Conservation (phyloP, 2,113 vertebrate species). For the Uria lomvia region DNA sequence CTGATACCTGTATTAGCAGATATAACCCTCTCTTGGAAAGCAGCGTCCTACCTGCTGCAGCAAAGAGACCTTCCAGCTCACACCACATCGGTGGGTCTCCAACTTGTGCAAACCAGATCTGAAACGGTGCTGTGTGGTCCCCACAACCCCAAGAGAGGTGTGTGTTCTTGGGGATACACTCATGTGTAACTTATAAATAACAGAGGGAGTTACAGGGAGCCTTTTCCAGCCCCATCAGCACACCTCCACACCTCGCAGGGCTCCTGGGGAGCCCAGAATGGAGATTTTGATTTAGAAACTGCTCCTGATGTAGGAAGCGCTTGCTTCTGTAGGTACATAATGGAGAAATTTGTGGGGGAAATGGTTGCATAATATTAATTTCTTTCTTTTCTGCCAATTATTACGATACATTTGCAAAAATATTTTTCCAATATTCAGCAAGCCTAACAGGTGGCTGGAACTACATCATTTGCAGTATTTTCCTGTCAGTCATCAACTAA, state of each 20-base stretch:
- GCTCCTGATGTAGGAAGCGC: not conserved
- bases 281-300: not conserved
- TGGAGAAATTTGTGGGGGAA: not conserved
- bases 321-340: not conserved
- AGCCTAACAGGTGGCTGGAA: slow-evolving; percentile 31
- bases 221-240: not conserved
- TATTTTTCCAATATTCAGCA: not conserved
- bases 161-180: not conserved
- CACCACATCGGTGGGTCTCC: fast-evolving
- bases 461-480: slow-evolving; percentile 30
- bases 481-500: slow-evolving; percentile 49
- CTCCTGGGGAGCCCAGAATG: not conserved
- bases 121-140: not conserved
- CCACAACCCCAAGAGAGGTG: not conserved
- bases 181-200: fast-evolving
- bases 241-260: not conserved
- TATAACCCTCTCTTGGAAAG: not conserved
- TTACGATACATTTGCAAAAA: not conserved
- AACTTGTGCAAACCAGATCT: not conserved
- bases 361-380: not conserved
- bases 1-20: not conserved
- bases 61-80: not conserved
- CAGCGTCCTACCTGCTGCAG: not conserved
- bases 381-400: not conserved
- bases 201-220: not conserved